A percentile compares a stretch with the other conserved stretches of the same genome.
Conservation (phyloP, 2,888 invertebrate genomes). For the Eupelmus urozonus region DNA sequence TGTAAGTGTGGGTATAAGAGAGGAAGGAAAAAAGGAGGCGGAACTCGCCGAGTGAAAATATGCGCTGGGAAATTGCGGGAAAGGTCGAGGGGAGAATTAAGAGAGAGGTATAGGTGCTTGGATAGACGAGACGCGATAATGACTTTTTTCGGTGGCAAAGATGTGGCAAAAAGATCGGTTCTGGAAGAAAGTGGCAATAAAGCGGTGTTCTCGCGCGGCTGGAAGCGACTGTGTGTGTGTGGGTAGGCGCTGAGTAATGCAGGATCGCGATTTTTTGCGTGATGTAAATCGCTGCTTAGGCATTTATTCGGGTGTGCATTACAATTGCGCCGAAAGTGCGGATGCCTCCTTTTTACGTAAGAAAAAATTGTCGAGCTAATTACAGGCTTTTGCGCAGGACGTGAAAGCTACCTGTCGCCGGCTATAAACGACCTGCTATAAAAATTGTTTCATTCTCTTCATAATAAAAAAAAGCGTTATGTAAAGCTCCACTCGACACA, state of each 20-base stretch:
- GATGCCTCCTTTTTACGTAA: conserved; percentile 16
- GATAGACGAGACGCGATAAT: too few species aligned
- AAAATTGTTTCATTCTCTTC: too few species aligned
- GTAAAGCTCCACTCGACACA: too few species aligned
- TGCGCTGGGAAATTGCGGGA: background rate
- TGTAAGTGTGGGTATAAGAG: background rate
- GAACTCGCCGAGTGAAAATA: background rate
- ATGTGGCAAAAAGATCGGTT: background rate
- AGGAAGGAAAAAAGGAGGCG: background rate
- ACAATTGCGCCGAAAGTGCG: background rate
- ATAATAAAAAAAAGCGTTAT: too few species aligned
- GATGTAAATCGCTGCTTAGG: background rate
- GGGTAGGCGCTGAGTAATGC: background rate
- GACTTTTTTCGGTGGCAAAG: background rate
- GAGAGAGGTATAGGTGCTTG: too few species aligned
- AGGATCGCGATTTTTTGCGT: too few species aligned
- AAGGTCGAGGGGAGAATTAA: too few species aligned
- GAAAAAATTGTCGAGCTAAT: conserved; percentile 30
- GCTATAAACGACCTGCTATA: background rate
- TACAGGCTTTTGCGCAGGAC: conserved; percentile 12
- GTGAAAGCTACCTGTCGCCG: conserved; percentile 32
- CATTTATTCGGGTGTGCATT: background rate
- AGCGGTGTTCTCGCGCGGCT: background rate
- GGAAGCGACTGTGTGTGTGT: background rate
- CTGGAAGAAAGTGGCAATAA: background rate